Conservation (phyloP, 2,797 vertebrate genomes). For the Borostomias antarcticus region DNA sequence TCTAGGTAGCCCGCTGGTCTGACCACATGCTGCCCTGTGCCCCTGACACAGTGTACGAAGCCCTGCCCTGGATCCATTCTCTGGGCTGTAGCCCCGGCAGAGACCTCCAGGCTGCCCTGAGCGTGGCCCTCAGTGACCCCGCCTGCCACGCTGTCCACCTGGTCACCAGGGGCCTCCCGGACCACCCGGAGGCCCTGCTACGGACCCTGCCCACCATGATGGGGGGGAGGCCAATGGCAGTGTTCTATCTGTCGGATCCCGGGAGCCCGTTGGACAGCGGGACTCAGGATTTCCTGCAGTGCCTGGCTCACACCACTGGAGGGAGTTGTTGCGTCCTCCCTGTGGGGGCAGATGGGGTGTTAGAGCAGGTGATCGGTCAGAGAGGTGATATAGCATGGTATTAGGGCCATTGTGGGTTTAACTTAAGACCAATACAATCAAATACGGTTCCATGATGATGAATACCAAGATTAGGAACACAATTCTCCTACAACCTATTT, state of each 20-base stretch:
- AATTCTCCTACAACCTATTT: too few relatives aligned
- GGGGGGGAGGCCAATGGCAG: slow-evolving; percentile 50
- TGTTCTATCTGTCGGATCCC: slow-evolving; percentile 61
- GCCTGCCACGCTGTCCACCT: slow-evolving; percentile 68
- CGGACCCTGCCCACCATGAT: slow-evolving; percentile 50
- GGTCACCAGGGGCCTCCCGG: slow-evolving; percentile 55
- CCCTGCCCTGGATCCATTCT: slow-evolving; percentile 71
- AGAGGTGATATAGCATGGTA: too few relatives aligned
- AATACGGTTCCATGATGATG: too few relatives aligned
- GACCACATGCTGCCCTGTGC: slow-evolving; percentile 66
- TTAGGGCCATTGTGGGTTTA: too few relatives aligned
- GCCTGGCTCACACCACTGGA: slow-evolving; percentile 56
- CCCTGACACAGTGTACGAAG: slow-evolving; percentile 63
- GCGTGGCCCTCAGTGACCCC: slow-evolving; percentile 61
- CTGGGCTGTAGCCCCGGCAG: slow-evolving; percentile 64
- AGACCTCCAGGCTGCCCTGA: slow-evolving; percentile 61
- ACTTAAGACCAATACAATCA: too few relatives aligned
- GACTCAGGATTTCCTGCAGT: slow-evolving; percentile 56
- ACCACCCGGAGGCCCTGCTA: slow-evolving; percentile 54
- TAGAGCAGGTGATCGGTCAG: slow-evolving; percentile 68
- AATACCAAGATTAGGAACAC: too few relatives aligned
- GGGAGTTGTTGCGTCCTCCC: slow-evolving; percentile 65
- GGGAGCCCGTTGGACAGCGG: slow-evolving; percentile 32
- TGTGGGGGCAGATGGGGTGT: slow-evolving; percentile 32
- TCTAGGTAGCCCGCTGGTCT: slow-evolving; percentile 65